Conservation (phyloP, 2,113 vertebrate genomes). For the Alaudala cheleensis region DNA sequence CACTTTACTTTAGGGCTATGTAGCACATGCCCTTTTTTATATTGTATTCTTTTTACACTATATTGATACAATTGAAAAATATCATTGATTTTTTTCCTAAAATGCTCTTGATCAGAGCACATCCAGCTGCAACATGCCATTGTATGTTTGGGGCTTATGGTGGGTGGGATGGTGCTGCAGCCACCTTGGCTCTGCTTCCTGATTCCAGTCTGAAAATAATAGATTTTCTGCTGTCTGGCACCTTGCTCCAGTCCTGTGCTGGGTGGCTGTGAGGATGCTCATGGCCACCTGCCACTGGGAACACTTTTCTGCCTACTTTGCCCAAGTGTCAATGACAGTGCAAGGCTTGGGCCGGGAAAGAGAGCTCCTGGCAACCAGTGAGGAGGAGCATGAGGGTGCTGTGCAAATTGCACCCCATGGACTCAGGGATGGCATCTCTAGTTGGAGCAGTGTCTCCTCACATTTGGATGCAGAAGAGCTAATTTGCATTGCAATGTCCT, state of each 20-base stretch:
- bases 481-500: not conserved
- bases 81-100: not conserved
- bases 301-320: not conserved
- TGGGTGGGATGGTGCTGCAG: not conserved
- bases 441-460: fast-evolving
- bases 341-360: not conserved
- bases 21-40: not conserved
- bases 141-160: not conserved
- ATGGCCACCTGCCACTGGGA: not conserved
- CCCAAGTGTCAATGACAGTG: fast-evolving
- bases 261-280: not conserved
- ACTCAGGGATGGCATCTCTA: not conserved
- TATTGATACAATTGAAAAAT: not conserved
- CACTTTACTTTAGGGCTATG: not conserved
- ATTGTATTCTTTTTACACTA: not conserved
- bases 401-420: not conserved
- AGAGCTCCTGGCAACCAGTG: fast-evolving
- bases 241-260: not conserved
- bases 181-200: not conserved
- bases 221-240: not conserved
- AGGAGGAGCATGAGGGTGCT: not conserved
- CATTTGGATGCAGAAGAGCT: not conserved
- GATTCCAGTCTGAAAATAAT: fast-evolving
- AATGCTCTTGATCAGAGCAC: not conserved
- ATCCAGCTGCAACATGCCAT: fast-evolving